phyloP scores from a whole-genome alignment of 2,888 invertebrate species.

The Leucophenga montana region DNA sequence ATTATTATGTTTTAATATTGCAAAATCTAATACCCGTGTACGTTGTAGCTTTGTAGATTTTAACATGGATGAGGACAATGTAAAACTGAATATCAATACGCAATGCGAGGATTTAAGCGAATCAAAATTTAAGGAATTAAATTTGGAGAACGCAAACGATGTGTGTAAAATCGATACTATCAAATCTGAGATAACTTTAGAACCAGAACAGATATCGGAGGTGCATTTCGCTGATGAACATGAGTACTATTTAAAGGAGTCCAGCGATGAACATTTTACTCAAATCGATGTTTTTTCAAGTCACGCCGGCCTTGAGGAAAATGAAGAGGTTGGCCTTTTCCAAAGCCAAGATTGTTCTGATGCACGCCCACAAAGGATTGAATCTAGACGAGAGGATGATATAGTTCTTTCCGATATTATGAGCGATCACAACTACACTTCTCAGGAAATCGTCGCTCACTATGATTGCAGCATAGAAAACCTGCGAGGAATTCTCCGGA shows the following conservation, averaged over 20 bases:
- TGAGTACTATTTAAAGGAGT: neutral
- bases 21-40: too few species aligned
- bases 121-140: too few species aligned
- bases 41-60: too few species aligned
- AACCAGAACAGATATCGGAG: neutral
- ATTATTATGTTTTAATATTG: too few species aligned
- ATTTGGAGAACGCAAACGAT: too few species aligned
- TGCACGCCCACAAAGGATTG: too few species aligned
- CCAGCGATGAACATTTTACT: neutral
- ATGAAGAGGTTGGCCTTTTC: neutral
- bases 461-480: constrained; percentile 22
- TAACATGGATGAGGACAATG: too few species aligned
- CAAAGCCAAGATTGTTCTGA: neutral
- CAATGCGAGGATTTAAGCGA: too few species aligned
- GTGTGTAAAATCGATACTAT: neutral
- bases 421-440: constrained; percentile 61
- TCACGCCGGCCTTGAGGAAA: neutral
- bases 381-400: neutral
- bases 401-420: constrained; percentile 44
- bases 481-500: constrained; percentile 44
- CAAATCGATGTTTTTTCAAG: neutral
- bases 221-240: neutral
- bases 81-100: too few species aligned
- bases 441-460: constrained; percentile 40
- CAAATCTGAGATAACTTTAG: neutral